Evolutionary conservation across 2,113 vertebrate species (phyloP), one percentile per base, ranked within the genome.

Genomic region (Ctenomys sociabilis): DNA sequence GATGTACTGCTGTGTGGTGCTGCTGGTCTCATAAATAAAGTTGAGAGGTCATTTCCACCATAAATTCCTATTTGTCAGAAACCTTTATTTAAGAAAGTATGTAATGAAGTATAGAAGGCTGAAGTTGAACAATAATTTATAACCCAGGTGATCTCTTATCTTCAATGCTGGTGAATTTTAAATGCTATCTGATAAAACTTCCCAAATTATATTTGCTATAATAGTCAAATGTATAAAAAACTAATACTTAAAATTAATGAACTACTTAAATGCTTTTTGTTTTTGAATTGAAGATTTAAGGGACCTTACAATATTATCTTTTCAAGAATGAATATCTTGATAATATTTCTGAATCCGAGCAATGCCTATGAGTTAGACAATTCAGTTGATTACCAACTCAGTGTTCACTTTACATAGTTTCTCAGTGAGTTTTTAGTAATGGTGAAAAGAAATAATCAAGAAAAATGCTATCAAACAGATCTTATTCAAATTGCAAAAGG

Each of bases 21-120:
- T 85, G 63, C 72, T 73, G 66, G 70, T 85, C 92, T 94, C 92
- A 96, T 97, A 97, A 97, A 96, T 96, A 97, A 97, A 96, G 54
- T 43, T 85, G 93, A 96, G 92, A 96, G 97, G 97, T 96, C 92
- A 96, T 97, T 97, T 97, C 90, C n/a, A 85, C 70, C 40, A 75
- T 96, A 97, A 97, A 92, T 97, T 93, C 83, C 64, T 49, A 35
- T 92, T 89, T 96, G 83, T 96, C 96, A 93, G 92, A 96, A 92
- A 85, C 66, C 90, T 96, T 94, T 84, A 83, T 61, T 78, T 85
- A 83, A 84, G 57, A 82, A 95, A 86, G 26, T 94, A 95, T 52
- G 57, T 81, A 96, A 94, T 96, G 54, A 61, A 82, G 9, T 88
- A 83, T 40, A 9, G 96, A 94, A 95, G 54, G 52, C 72, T 4